A percentile compares a stretch with the other conserved stretches of the same genome.
Conservation (phyloP, 2,113 vertebrate genomes). For the Pungitius pungitius region DNA sequence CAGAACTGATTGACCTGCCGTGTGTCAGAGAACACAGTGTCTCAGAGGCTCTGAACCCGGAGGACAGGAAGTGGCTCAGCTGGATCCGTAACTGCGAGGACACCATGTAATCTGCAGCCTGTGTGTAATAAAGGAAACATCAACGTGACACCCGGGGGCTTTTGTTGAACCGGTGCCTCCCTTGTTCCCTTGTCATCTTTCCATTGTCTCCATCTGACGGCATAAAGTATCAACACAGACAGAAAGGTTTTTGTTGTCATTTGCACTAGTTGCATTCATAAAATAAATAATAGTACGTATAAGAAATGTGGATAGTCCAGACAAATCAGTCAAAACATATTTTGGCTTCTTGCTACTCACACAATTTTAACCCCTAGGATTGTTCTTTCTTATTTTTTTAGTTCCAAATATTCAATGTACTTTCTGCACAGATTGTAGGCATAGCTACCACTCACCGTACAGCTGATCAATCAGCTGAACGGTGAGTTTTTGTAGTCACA, state of each 20-base stretch:
- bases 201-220: neutral
- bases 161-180: too few relatives aligned
- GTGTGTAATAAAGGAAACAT: neutral
- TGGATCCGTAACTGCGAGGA: neutral
- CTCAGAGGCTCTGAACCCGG: neutral
- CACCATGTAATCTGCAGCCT: neutral
- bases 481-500: too few relatives aligned
- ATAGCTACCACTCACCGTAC: too few relatives aligned
- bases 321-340: neutral
- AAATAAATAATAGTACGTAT: neutral
- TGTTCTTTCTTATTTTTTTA: neutral
- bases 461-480: too few relatives aligned
- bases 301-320: too few relatives aligned
- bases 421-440: too few relatives aligned
- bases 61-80: neutral
- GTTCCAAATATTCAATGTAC: neutral
- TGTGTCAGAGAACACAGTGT: neutral
- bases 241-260: neutral
- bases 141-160: neutral
- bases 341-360: neutral
- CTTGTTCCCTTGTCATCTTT: neutral
- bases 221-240: neutral
- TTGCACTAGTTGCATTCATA: neutral
- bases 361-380: neutral
- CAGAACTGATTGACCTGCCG: neutral